Evolutionary conservation across 2,888 invertebrate species (phyloP).

Genomic region (Drosophila borborema): DNA sequence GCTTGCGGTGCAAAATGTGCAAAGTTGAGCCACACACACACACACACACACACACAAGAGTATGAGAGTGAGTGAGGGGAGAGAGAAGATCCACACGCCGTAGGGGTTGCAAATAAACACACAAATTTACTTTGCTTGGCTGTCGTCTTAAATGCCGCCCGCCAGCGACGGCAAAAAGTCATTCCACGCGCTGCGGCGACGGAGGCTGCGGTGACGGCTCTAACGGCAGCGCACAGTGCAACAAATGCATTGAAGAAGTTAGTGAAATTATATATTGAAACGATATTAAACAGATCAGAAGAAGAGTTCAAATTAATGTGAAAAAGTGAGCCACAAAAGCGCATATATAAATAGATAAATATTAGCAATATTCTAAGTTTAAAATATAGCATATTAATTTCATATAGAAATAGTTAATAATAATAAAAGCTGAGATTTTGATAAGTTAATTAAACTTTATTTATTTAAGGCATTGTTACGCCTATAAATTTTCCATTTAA

Average conservation of each 20-base stretch:
- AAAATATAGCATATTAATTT: no score
- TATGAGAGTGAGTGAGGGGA: neutral
- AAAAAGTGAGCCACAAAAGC: neutral
- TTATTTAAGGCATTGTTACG: no score
- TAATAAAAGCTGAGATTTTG: no score
- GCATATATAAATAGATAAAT: neutral
- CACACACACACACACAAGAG: conserved; percentile 9
- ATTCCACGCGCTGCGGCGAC: conserved; percentile 54
- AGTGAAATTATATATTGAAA: neutral
- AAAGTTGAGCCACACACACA: conserved; percentile 64
- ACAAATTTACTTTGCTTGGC: conserved; percentile 74
- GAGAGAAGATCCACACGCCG: conserved; percentile 44
- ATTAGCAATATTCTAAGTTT: no score
- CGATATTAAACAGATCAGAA: neutral
- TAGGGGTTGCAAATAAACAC: conserved; percentile 77
- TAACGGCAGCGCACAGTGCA: conserved; percentile 38
- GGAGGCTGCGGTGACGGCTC: conserved; percentile 24
- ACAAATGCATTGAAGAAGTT: neutral
- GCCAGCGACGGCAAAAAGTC: conserved; percentile 65
- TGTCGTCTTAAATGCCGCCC: conserved; percentile 63
- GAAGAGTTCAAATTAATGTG: neutral
- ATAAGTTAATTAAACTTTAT: no score
- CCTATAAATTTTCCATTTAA: no score
- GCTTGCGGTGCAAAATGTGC: conserved; percentile 66
- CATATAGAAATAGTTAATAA: no score